A percentile compares a stretch with the other conserved stretches of the same genome.
Evolutionary conservation across 1,140 invertebrate species (phyloP).

Genomic region (Caerostris darwini): DNA sequence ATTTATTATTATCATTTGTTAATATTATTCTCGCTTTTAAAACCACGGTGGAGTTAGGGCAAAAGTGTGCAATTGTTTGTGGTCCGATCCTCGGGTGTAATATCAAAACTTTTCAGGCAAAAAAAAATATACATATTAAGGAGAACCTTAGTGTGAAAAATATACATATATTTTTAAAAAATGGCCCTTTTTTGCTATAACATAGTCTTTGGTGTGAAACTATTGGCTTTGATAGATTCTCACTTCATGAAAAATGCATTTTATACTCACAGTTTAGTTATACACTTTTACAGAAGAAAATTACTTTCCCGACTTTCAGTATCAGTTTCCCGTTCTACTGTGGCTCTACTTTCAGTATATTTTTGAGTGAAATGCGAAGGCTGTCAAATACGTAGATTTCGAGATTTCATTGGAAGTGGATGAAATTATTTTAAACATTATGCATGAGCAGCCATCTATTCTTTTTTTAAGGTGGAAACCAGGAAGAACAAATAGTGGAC

Average conservation of each 20-base stretch:
- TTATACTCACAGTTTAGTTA: constrained; percentile 65
- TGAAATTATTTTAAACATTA: constrained; percentile 24
- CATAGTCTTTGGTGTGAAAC: constrained; percentile 22
- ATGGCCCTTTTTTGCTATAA: constrained; percentile 18
- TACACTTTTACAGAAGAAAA: constrained; percentile 67
- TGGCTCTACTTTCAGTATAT: background rate
- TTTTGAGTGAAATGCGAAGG: background rate
- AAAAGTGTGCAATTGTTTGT: constrained; percentile 68
- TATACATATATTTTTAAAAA: too few species aligned
- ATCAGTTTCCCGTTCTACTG: background rate
- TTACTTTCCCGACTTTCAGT: constrained; percentile 66
- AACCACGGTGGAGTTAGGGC: background rate
- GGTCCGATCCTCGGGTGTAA: constrained; percentile 54
- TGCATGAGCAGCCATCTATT: constrained; percentile 4
- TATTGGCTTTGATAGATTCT: constrained; percentile 77
- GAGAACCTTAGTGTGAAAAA: background rate
- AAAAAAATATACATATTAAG: constrained; percentile 28
- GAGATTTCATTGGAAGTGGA: constrained; percentile 24
- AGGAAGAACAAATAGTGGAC: background rate
- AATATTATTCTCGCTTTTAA: background rate
- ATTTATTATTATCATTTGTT: constrained; percentile 22
- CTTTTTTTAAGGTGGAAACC: background rate
- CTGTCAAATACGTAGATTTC: constrained; percentile 4
- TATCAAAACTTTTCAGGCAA: constrained; percentile 70
- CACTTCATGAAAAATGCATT: constrained; percentile 77